These are phyloP conservation scores for Clarias gariepinus DNA, from an alignment of 2,113 vertebrate species.

Conservation along the genomic window DNA sequence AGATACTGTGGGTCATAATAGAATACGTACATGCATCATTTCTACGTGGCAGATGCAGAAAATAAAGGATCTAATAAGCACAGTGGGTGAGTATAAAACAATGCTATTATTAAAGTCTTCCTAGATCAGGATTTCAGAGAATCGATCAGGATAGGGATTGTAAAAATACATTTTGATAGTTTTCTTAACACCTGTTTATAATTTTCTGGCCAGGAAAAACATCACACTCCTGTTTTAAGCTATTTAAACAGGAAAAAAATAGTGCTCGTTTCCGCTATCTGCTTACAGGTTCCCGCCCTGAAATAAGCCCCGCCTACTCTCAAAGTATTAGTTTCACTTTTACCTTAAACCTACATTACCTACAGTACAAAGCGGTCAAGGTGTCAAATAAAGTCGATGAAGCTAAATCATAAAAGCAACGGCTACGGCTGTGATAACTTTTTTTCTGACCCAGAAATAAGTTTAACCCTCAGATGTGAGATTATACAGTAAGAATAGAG, in stretches of 20 bases:
- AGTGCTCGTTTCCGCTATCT: background rate
- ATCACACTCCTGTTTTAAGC: background rate
- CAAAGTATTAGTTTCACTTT: background rate
- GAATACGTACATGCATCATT: background rate
- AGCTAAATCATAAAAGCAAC: background rate
- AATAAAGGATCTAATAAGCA: background rate
- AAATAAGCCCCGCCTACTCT: background rate
- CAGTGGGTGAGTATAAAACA: background rate
- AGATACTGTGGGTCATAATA: background rate
- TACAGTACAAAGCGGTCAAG: background rate
- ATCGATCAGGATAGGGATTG: background rate
- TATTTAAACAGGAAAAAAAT: background rate
- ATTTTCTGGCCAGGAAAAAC: background rate
- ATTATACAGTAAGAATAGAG: background rate
- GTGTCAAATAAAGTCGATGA: background rate
- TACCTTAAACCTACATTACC: background rate
- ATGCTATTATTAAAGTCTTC: background rate
- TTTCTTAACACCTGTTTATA: background rate
- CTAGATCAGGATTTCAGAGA: background rate
- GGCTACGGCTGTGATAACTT: background rate
- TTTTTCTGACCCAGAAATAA: background rate
- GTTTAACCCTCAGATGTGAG: background rate
- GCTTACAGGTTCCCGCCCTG: background rate
- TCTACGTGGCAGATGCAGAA: background rate
- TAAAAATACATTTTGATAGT: background rate